Evolutionary conservation across 2,797 vertebrate genomes (phyloP).

Genomic region (Anabacerthia variegaticeps): DNA sequence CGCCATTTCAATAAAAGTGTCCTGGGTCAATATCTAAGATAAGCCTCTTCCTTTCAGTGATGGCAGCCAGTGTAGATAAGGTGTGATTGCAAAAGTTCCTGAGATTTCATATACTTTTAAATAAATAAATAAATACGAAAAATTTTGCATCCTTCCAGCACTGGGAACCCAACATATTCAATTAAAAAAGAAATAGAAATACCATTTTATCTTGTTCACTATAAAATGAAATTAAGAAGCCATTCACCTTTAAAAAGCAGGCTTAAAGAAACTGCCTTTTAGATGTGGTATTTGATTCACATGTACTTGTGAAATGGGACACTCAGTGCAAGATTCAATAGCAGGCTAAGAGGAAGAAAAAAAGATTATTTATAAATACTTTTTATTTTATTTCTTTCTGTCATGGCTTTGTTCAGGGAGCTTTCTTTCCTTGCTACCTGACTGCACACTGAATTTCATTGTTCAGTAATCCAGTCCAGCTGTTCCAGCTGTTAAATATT

Average conservation of each 20-base stretch:
- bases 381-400: conserved; percentile 32
- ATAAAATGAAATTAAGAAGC: conserved; percentile 28
- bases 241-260: neutral
- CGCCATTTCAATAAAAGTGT: neutral
- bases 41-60: neutral
- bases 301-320: neutral
- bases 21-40: neutral
- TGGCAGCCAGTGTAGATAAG: neutral
- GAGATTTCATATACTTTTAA: neutral
- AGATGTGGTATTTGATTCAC: neutral
- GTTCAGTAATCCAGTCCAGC: conserved; percentile 60
- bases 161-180: neutral
- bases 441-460: conserved; percentile 44
- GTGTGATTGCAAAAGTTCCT: neutral
- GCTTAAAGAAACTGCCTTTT: neutral
- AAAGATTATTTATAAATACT: neutral
- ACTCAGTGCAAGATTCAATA: conserved; percentile 3
- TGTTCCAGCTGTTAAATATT: conserved; percentile 67
- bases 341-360: neutral
- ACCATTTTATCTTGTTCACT: neutral
- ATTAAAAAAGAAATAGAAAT: neutral
- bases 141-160: neutral
- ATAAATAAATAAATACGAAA: neutral
- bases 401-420: conserved; percentile 8
- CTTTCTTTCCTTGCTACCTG: neutral